Evolutionary conservation across 2,797 vertebrate genomes (phyloP).

Genomic region (Semaprochilodus insignis): DNA sequence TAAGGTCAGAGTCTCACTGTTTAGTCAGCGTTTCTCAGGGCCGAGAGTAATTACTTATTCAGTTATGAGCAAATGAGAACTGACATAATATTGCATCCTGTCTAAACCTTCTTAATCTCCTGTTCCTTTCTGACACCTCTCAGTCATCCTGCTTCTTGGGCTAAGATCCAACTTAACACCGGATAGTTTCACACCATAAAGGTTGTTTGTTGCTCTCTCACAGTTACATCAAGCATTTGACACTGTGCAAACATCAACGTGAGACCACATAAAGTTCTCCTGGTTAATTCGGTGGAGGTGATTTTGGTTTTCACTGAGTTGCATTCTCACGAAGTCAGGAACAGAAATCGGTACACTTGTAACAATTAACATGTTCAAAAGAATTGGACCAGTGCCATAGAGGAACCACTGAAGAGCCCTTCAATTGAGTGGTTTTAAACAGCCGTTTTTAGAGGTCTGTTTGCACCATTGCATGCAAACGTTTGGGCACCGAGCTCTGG

Average conservation of each 20-base stretch:
- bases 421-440: not conserved
- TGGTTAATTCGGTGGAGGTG: not conserved
- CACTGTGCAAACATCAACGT: conserved; percentile 20
- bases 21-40: not conserved
- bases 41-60: conserved; percentile 10
- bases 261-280: conserved; percentile 9
- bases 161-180: conserved; percentile 50
- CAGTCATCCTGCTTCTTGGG: conserved; percentile 43
- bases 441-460: not conserved
- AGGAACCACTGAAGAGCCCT: not conserved
- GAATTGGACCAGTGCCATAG: not conserved
- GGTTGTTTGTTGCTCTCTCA: conserved; percentile 46
- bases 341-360: not conserved
- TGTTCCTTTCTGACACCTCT: conserved; percentile 53
- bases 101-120: conserved; percentile 35
- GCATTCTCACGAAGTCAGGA: not conserved
- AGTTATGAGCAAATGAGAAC: conserved; percentile 18
- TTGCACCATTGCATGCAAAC: too few species aligned
- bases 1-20: not conserved
- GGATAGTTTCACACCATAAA: conserved; percentile 55
- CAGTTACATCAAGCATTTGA: conserved; percentile 41
- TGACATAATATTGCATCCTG: conserved; percentile 23
- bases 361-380: not conserved
- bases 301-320: conserved; percentile 29
- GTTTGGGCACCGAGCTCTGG: too few species aligned